Percentiles rank a stretch among this genome's conserved stretches.
Evolutionary conservation across 2,888 invertebrate genomes (phyloP).

Genomic region (Epinotia nisella): DNA sequence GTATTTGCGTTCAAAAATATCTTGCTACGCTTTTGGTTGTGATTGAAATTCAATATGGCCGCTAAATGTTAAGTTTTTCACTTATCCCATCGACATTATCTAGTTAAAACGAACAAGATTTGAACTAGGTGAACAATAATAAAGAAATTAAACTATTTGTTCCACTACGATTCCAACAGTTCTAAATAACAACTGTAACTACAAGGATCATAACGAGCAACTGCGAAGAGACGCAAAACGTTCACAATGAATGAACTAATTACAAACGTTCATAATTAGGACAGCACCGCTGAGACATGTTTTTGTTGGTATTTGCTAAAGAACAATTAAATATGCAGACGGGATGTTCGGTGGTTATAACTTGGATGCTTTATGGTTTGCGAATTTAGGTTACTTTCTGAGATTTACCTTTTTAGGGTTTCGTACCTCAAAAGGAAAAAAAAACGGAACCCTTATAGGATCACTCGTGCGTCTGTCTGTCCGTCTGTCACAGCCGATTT

Average conservation of each 20-base stretch:
- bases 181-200: conserved; percentile 7
- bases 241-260: conserved; percentile 31
- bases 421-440: too few species aligned
- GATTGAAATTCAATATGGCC: too few species aligned
- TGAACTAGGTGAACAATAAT: background rate
- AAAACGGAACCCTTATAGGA: too few species aligned
- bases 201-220: conserved; percentile 16
- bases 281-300: conserved; percentile 26
- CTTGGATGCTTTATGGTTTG: too few species aligned
- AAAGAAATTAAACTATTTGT: background rate
- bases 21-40: too few species aligned
- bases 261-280: conserved; percentile 30
- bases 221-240: conserved; percentile 18
- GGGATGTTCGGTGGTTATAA: background rate
- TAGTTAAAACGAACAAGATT: background rate
- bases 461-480: too few species aligned
- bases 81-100: too few species aligned
- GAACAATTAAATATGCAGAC: conserved; percentile 11
- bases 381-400: too few species aligned
- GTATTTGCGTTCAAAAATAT: too few species aligned
- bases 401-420: too few species aligned
- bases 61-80: too few species aligned
- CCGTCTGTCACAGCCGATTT: too few species aligned
- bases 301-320: conserved; percentile 31
- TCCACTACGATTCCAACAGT: background rate